Percentiles rank a stretch among this genome's conserved stretches.
Conservation (phyloP, 2,888 invertebrate species). For the Caradrina kadenii region DNA sequence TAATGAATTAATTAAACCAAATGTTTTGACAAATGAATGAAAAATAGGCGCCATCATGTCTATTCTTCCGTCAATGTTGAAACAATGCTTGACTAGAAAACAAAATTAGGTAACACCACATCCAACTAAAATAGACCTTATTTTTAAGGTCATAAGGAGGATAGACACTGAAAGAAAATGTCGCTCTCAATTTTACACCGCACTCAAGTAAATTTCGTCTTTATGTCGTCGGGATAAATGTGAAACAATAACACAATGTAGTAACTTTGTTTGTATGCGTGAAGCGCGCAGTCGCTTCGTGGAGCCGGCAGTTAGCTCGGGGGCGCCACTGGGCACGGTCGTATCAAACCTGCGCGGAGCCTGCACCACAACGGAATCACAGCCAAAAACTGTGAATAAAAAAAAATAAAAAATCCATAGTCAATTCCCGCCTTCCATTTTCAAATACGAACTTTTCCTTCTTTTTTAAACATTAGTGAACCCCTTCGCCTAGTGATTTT, state of each 20-base stretch:
- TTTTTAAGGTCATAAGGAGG: neutral
- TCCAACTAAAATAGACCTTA: conserved; percentile 65
- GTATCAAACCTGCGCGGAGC: conserved; percentile 70
- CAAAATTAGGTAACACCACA: conserved; percentile 23
- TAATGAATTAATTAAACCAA: conserved; percentile 63
- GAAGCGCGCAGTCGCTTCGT: conserved; percentile 82
- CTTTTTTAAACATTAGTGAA: conserved; percentile 24
- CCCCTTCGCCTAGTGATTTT: conserved; percentile 33
- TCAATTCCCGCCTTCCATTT: conserved; percentile 79
- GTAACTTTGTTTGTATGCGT: conserved; percentile 67
- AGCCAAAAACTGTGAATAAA: conserved; percentile 75
- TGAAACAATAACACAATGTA: conserved; percentile 57
- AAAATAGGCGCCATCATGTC: conserved; percentile 81
- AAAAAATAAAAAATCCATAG: conserved; percentile 66
- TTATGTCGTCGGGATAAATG: conserved; percentile 60
- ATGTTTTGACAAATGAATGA: conserved; percentile 75
- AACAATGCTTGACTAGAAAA: conserved; percentile 73
- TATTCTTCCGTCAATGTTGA: conserved; percentile 81
- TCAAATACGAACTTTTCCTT: conserved; percentile 34
- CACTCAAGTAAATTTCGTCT: conserved; percentile 65
- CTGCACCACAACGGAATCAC: conserved; percentile 65
- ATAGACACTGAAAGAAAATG: conserved; percentile 32
- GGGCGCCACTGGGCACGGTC: conserved; percentile 83
- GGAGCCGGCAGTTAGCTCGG: conserved; percentile 79
- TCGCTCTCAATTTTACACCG: conserved; percentile 48